A percentile compares a stretch with the other conserved stretches of the same genome.
Conservation (phyloP, 1,140 invertebrate species). For the Branchinecta lynchi region DNA sequence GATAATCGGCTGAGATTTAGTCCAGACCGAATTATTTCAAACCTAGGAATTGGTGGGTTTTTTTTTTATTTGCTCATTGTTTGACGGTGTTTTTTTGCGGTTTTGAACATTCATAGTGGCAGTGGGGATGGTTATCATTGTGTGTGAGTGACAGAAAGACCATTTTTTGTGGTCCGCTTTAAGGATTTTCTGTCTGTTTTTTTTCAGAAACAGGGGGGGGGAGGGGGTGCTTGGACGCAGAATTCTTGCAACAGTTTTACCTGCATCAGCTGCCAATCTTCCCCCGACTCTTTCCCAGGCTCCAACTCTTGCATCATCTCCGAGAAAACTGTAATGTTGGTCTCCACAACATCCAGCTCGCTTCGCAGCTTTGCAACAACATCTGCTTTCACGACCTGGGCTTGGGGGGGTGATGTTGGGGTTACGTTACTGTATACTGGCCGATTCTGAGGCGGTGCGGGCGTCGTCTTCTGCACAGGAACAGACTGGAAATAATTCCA, state of each 20-base stretch:
- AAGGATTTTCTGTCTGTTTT: no score
- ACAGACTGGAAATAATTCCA: not conserved
- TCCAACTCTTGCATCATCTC: slow-evolving; percentile 85
- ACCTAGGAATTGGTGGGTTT: no score
- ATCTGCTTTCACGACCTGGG: slow-evolving; percentile 46
- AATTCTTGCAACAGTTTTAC: slow-evolving; percentile 29
- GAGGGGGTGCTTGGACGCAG: no score
- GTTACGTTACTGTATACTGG: not conserved
- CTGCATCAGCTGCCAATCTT: slow-evolving; percentile 51
- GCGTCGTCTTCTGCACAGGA: slow-evolving; percentile 13
- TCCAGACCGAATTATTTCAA: no score
- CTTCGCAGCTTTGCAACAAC: slow-evolving; percentile 72
- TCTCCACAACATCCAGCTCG: slow-evolving; percentile 82
- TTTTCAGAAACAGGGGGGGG: no score
- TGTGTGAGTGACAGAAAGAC: no score
- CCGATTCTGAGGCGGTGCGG: slow-evolving; percentile 15
- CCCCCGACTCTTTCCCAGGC: slow-evolving; percentile 49
- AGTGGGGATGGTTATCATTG: no score
- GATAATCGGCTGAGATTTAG: no score
- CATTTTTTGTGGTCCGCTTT: no score
- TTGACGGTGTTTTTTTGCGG: no score
- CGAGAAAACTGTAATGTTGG: slow-evolving; percentile 80
- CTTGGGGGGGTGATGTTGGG: slow-evolving; percentile 17
- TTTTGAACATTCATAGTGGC: no score
- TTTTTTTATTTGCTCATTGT: no score